phyloP scores from a whole-genome alignment of 2,797 vertebrate genomes.

The Heteromormyrus szaboi region DNA sequence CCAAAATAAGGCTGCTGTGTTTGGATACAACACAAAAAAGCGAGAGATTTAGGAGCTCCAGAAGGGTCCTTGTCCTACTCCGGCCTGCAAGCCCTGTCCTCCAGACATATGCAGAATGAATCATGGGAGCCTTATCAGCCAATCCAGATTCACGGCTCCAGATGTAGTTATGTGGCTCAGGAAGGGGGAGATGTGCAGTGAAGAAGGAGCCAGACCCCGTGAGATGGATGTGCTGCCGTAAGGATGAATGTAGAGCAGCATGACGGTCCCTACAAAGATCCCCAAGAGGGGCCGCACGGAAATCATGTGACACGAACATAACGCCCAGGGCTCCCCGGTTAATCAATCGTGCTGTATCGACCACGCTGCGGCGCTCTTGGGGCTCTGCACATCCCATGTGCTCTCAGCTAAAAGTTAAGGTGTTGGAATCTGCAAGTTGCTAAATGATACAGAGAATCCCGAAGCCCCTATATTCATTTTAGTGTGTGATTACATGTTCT shows the following conservation, averaged over 20 bases:
- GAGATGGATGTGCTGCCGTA: background rate
- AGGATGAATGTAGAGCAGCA: background rate
- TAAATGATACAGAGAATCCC: background rate
- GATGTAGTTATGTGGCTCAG: background rate
- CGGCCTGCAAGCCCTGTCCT: background rate
- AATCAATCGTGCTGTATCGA: background rate
- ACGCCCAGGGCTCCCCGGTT: background rate
- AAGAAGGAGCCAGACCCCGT: background rate
- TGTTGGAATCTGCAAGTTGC: background rate
- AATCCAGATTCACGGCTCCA: background rate
- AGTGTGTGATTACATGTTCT: background rate
- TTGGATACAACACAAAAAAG: conserved; percentile 32
- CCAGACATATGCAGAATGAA: background rate
- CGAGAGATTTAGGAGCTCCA: conserved; percentile 35
- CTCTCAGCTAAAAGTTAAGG: background rate
- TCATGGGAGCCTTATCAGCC: background rate
- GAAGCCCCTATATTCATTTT: background rate
- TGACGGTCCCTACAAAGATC: background rate
- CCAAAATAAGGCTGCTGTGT: conserved; percentile 41
- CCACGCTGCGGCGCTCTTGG: background rate
- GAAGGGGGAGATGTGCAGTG: too few species aligned
- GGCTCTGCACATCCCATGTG: background rate
- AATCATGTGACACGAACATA: background rate
- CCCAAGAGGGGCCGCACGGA: background rate
- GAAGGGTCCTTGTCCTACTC: background rate